phyloP scores from a whole-genome alignment of 1,140 invertebrate species.

The Maconellicoccus hirsutus region DNA sequence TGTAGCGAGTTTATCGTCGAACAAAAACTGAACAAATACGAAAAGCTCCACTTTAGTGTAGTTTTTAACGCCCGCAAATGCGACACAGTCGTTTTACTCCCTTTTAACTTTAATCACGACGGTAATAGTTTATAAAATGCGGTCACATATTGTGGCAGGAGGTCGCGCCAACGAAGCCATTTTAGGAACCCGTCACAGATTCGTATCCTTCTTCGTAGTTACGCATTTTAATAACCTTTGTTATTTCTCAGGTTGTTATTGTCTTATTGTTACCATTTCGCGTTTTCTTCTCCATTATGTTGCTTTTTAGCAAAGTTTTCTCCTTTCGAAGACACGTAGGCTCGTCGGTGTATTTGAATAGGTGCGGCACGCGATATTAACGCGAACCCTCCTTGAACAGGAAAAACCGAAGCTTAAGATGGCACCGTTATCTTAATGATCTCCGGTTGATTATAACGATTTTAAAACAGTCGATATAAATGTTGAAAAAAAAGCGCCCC shows the following conservation, averaged over 20 bases:
- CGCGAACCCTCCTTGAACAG: no score
- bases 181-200: neutral
- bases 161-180: neutral
- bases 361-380: no score
- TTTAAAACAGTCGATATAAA: no score
- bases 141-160: neutral
- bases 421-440: neutral
- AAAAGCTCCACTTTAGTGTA: neutral
- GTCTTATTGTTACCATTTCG: constrained; percentile 3
- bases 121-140: constrained; percentile 2
- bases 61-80: neutral
- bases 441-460: neutral
- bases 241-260: constrained; percentile 9
- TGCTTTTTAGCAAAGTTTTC: neutral
- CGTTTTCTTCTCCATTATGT: constrained; percentile 8
- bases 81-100: neutral
- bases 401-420: no score
- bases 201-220: neutral
- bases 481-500: no score
- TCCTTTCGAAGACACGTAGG: no score
- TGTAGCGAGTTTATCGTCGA: no score
- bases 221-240: constrained; percentile 5
- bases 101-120: neutral
- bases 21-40: neutral
- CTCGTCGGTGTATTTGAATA: no score